A percentile compares a stretch with the other conserved stretches of the same genome.
These are phyloP conservation scores for Branchipolynoe longqiensis DNA, from an alignment of 2,888 invertebrate species.

Conservation along the genomic window DNA sequence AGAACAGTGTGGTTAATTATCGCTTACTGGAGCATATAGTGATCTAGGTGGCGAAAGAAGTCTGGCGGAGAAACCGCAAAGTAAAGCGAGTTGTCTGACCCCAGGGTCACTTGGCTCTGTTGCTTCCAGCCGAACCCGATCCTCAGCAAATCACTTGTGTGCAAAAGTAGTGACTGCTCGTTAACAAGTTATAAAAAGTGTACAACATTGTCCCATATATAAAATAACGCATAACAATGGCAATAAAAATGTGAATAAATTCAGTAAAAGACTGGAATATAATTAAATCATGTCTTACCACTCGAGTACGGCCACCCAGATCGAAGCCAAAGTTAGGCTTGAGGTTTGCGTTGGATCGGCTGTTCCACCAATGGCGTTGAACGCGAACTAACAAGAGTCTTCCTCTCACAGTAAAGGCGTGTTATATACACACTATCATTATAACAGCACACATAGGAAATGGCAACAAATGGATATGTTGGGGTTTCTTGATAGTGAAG, in stretches of 20 bases:
- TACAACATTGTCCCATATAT: neutral
- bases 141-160: slow-evolving; percentile 18
- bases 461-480: too few species aligned
- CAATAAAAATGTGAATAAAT: neutral
- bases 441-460: too few species aligned
- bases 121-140: slow-evolving; percentile 43
- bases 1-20: slow-evolving; percentile 33
- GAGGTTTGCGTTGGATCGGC: neutral
- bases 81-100: slow-evolving; percentile 53
- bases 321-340: slow-evolving; percentile 52
- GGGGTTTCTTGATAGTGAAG: too few species aligned
- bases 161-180: slow-evolving; percentile 34
- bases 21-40: neutral
- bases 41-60: neutral
- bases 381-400: neutral
- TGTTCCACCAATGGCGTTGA: slow-evolving; percentile 23
- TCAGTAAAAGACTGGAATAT: neutral
- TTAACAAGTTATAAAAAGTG: neutral
- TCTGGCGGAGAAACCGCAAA: slow-evolving; percentile 50
- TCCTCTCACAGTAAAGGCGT: neutral
- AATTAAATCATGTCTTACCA: slow-evolving; percentile 48
- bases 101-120: slow-evolving; percentile 37
- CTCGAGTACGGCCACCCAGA: slow-evolving; percentile 51
- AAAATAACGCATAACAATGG: neutral
- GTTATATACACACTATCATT: neutral